phyloP scores from a whole-genome alignment of 2,113 vertebrate genomes.

The Eupsittula cactorum region DNA sequence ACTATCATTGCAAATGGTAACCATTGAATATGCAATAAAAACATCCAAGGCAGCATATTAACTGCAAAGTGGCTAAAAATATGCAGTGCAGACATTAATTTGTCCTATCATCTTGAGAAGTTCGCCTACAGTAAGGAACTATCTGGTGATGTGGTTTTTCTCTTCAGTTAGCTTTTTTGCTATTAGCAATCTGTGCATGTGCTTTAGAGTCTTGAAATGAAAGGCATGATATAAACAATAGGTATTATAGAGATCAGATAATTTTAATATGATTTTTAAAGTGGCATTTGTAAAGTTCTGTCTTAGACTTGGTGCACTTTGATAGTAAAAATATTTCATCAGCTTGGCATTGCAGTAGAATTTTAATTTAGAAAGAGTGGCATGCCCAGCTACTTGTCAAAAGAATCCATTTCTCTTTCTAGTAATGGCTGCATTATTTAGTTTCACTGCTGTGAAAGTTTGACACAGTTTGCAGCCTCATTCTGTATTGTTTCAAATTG shows the following conservation, averaged over 20 bases:
- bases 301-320: neutral
- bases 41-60: neutral
- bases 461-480: neutral
- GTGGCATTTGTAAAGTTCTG: neutral
- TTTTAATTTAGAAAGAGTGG: conserved; percentile 1
- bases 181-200: neutral
- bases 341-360: neutral
- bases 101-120: neutral
- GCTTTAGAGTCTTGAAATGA: neutral
- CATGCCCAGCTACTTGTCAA: neutral
- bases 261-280: neutral
- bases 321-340: neutral
- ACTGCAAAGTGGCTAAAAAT: neutral
- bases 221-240: neutral
- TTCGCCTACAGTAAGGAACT: neutral
- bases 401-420: neutral
- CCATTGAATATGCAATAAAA: conserved; percentile 19
- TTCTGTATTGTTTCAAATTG: neutral
- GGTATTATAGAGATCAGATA: neutral
- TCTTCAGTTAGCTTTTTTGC: neutral
- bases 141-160: neutral
- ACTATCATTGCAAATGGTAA: neutral
- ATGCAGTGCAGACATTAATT: neutral
- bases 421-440: neutral
- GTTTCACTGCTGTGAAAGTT: neutral